Conservation (phyloP, 2,797 vertebrate genomes). For the Gobio occitaniae region DNA sequence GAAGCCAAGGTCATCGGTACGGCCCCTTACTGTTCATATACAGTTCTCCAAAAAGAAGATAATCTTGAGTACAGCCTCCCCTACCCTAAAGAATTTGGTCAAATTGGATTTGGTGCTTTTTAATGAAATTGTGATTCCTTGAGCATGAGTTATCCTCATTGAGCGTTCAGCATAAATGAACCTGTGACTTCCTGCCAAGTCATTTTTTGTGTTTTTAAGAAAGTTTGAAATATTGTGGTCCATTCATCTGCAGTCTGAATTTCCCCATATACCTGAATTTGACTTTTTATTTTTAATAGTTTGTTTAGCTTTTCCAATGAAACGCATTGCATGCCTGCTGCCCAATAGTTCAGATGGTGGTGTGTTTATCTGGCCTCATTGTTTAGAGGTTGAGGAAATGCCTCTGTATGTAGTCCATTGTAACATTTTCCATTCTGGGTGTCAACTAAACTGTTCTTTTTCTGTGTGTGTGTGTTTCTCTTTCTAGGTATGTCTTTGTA, state of each 20-base stretch:
- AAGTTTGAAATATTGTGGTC: background rate
- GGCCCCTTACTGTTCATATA: constrained; percentile 39
- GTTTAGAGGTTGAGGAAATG: constrained; percentile 40
- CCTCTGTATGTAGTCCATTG: constrained; percentile 12
- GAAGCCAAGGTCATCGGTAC: constrained; percentile 98
- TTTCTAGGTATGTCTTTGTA: constrained; percentile 95
- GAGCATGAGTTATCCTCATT: background rate
- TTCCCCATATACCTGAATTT: background rate
- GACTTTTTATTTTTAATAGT: background rate
- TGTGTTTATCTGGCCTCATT: constrained; percentile 18
- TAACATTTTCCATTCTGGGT: background rate
- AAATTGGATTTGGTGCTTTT: background rate
- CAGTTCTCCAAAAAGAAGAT: background rate
- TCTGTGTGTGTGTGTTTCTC: constrained; percentile 47
- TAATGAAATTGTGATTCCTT: background rate
- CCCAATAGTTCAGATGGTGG: background rate
- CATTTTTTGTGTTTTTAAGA: background rate
- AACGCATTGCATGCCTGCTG: background rate
- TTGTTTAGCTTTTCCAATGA: constrained; percentile 14
- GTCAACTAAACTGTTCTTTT: constrained; percentile 25
- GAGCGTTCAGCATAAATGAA: constrained; percentile 10
- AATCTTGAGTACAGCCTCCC: background rate
- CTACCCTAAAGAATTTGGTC: background rate
- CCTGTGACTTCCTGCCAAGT: background rate
- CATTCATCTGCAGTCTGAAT: constrained; percentile 1